Evolutionary conservation across 2,888 invertebrate genomes (phyloP).

Genomic region (Carabus problematicus): DNA sequence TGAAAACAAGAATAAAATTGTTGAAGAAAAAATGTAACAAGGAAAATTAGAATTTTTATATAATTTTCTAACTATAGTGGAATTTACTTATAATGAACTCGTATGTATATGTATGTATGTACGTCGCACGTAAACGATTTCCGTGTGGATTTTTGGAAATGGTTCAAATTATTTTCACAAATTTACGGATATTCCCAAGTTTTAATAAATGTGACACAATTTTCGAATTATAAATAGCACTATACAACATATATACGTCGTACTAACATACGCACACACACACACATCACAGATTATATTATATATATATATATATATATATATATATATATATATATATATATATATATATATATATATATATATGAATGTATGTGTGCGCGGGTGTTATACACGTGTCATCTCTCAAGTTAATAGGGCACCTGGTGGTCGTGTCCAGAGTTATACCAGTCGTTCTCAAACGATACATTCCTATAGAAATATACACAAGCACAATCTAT

Average conservation of each 20-base stretch:
- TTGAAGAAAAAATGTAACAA: too few species aligned
- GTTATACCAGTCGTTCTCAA: too few species aligned
- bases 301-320: neutral
- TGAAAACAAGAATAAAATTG: too few species aligned
- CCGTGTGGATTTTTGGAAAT: constrained; percentile 28
- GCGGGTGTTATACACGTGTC: neutral
- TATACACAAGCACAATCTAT: too few species aligned
- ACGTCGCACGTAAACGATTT: too few species aligned
- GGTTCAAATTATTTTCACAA: constrained; percentile 40
- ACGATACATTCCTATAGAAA: too few species aligned
- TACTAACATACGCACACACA: neutral
- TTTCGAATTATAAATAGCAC: constrained; percentile 3
- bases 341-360: neutral
- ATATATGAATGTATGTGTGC: constrained; percentile 1
- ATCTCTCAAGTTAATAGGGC: neutral
- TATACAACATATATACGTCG: neutral
- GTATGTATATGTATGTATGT: too few species aligned
- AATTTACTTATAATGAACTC: too few species aligned
- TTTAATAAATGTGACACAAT: constrained; percentile 34
- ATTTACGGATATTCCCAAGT: constrained; percentile 38
- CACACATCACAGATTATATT: too few species aligned
- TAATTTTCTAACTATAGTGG: too few species aligned
- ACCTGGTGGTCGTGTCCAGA: too few species aligned
- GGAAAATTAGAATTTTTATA: too few species aligned
- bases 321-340: neutral